Conservation (phyloP, 2,797 vertebrate genomes). For the Muscicapa striata region DNA sequence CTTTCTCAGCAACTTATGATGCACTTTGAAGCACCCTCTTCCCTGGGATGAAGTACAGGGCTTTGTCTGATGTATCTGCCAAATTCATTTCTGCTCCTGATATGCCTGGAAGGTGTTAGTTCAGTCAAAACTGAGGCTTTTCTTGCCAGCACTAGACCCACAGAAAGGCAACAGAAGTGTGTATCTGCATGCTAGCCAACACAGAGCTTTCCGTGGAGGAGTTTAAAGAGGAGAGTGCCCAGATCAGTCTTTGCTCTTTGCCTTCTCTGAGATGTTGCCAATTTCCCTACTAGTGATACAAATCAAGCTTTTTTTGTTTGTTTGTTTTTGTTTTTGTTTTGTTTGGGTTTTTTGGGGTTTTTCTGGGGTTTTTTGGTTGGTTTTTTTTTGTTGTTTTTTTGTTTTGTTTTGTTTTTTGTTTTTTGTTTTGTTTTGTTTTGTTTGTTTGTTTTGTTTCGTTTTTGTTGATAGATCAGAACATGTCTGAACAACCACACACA, state of each 20-base stretch:
- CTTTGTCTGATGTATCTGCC: background rate
- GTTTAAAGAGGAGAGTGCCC: background rate
- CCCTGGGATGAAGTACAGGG: rapidly evolving
- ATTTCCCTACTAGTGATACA: too few relatives aligned
- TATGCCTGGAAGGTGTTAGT: background rate
- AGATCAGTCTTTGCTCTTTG: background rate
- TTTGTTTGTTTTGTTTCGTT: background rate
- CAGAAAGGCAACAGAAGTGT: background rate
- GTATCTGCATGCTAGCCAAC: background rate
- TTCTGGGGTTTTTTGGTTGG: too few relatives aligned
- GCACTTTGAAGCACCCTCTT: background rate
- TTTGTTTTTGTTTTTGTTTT: background rate
- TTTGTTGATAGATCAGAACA: background rate
- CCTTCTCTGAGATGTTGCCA: background rate
- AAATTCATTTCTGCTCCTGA: background rate
- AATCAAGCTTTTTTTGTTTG: rapidly evolving
- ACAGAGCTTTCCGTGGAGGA: background rate
- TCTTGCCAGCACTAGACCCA: background rate
- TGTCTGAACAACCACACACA: background rate
- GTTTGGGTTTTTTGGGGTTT: too few relatives aligned
- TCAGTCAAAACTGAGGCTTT: background rate
- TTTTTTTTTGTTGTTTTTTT: too few relatives aligned
- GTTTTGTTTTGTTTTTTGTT: too few relatives aligned
- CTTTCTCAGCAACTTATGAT: background rate
- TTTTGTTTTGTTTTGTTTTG: too few relatives aligned